Evolutionary conservation across 92 coral and sea anemone genomes (phyloP).

Genomic region (Micromussa lordhowensis): DNA sequence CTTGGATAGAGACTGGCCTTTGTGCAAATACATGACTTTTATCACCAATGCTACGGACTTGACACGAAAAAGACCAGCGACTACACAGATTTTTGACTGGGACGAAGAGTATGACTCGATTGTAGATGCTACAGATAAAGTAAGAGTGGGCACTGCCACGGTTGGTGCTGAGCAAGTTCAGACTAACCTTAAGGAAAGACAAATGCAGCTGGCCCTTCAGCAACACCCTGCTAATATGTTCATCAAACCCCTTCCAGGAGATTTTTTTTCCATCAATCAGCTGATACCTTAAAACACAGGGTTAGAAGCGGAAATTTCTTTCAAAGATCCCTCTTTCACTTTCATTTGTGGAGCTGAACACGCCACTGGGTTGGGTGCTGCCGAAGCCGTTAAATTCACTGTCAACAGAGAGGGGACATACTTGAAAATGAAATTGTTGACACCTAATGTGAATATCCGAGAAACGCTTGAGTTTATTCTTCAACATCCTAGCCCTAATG

Average conservation of each 20-base stretch:
- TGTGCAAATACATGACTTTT: constrained; percentile 11
- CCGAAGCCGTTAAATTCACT: neutral
- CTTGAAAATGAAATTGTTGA: neutral
- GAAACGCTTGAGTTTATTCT: neutral
- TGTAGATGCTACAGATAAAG: constrained; percentile 4
- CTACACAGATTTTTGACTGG: constrained; percentile 3
- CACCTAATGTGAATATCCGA: neutral
- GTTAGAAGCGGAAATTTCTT: neutral
- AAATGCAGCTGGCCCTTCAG: neutral
- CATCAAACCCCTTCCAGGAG: constrained; percentile 3
- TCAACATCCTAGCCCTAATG: neutral
- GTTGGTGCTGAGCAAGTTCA: neutral
- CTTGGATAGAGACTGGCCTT: constrained; percentile 17
- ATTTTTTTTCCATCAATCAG: constrained; percentile 13
- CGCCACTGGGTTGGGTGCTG: neutral
- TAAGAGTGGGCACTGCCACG: constrained; percentile 10
- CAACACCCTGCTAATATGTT: constrained; percentile 16
- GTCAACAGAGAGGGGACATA: constrained; percentile 4
- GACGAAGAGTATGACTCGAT: constrained; percentile 8
- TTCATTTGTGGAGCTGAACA: neutral
- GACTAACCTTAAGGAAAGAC: neutral
- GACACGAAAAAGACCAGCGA: neutral
- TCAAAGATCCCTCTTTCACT: neutral
- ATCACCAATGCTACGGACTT: neutral
- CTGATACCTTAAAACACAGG: neutral